Conservation (phyloP, 1,140 invertebrate genomes). For the Ooceraea biroi region DNA sequence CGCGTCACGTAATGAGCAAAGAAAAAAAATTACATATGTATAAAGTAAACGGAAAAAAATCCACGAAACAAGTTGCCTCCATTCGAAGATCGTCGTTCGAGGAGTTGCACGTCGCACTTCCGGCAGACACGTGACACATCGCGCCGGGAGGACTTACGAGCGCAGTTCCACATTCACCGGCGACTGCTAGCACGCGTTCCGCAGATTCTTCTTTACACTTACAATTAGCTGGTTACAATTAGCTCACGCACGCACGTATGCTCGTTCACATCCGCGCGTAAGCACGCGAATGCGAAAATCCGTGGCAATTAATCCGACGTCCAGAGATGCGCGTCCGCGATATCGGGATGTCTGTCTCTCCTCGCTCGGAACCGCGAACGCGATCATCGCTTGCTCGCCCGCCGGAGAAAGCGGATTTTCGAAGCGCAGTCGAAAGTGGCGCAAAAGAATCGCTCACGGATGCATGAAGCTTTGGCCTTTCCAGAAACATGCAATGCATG, state of each 20-base stretch:
- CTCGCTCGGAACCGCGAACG: slow-evolving; percentile 9
- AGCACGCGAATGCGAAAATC: slow-evolving; percentile 25
- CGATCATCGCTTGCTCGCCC: slow-evolving; percentile 35
- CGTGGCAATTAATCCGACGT: slow-evolving; percentile 30
- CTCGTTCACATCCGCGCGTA: not conserved
- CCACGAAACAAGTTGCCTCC: not conserved
- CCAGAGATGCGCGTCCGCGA: slow-evolving; percentile 34
- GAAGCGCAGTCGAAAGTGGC: slow-evolving; percentile 32
- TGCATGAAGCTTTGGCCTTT: slow-evolving; percentile 55
- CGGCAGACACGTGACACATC: slow-evolving; percentile 46
- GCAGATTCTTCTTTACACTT: slow-evolving; percentile 31
- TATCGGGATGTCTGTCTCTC: not conserved
- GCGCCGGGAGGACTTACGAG: slow-evolving; percentile 74
- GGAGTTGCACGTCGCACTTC: slow-evolving; percentile 28
- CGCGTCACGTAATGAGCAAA: not conserved
- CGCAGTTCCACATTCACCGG: slow-evolving; percentile 65
- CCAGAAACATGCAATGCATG: slow-evolving; percentile 24
- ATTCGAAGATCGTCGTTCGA: not conserved
- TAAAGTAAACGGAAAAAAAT: not conserved
- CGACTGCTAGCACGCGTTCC: slow-evolving; percentile 61
- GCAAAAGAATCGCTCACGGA: slow-evolving; percentile 38
- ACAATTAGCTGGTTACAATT: too few species aligned
- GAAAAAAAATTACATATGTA: not conserved
- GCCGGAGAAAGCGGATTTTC: slow-evolving; percentile 51
- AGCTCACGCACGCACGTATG: not conserved